Base-by-base conservation (phyloP, 2,113 vertebrate species). In the Saguinus midas region DNA sequence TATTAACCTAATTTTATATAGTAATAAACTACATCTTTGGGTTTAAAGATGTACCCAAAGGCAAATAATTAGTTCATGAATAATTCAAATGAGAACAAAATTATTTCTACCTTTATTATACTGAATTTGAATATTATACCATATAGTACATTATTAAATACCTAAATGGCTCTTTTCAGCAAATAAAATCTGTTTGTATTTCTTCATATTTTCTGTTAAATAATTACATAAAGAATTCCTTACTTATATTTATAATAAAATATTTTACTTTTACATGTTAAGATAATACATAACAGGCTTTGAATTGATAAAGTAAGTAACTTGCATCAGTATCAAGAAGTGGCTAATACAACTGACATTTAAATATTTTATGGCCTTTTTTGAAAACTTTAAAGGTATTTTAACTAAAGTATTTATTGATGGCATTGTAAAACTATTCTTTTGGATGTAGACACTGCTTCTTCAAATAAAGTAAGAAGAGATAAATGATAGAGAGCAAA, bases 391-490 rank as follows among this genome's bases (percentile, higher is more conserved):
- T 94, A 58, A 82, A 89, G 84, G n/a, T 83, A 79, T 92, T n/a
- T n/a, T 96, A 85, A 87, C 64, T 93, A 87, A 96, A 87, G 64
- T 72, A 70, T 45, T 83, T 91, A 90, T 50, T 95, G 61, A 97
- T 90, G 68, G 32, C 32, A 81, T 87, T 84, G 82, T 86, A 64
- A 37, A 94, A 78, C 17, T n/a, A 64, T 89, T 94, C 57, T 70
- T 96, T 96, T 90, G 58, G 79, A 57, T 7, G 3, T 43, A 96
- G 61, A 68, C 27, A 89, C 3, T 70, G 27, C 8, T 72, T 94
- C 82, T 91, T 95, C 79, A 93, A 95, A 97, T 27, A 94, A 10
- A 90, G 55, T 85, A 20, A 97, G 25, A 93, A 92, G 80, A 92
- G 37, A 93, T 93, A 89, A 95, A 95, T 93, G 66, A 83, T 88